Percentiles rank a stretch among this genome's conserved stretches.
Conservation (phyloP, 2,797 vertebrate genomes). For the Xiphophorus birchmanni region DNA sequence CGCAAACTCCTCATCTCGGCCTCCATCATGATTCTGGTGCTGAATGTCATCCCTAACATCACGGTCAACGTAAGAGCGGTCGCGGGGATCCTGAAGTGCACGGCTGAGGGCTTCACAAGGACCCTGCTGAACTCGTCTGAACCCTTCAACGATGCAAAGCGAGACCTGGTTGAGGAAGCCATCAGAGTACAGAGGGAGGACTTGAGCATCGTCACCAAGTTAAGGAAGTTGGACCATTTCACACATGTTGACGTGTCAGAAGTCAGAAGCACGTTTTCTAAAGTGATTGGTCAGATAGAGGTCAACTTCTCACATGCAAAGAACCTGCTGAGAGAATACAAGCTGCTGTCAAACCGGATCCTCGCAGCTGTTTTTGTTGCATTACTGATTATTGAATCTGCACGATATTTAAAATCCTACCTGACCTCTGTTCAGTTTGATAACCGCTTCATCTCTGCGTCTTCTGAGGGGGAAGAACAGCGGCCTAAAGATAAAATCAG, state of each 20-base stretch:
- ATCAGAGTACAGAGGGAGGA: slow-evolving; percentile 35
- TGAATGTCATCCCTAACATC: slow-evolving; percentile 87
- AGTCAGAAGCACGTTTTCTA: slow-evolving; percentile 73
- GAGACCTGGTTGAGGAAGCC: slow-evolving; percentile 69
- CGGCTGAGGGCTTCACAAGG: slow-evolving; percentile 85
- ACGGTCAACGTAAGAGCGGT: slow-evolving; percentile 81
- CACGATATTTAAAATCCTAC: slow-evolving; percentile 86
- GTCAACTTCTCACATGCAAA: slow-evolving; percentile 79
- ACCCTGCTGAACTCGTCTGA: slow-evolving; percentile 86
- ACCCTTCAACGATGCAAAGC: slow-evolving; percentile 71
- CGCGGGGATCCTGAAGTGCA: slow-evolving; percentile 84
- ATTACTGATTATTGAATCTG: slow-evolving; percentile 81
- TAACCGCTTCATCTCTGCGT: slow-evolving; percentile 79
- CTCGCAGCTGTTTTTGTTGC: slow-evolving; percentile 82
- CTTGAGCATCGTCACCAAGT: slow-evolving; percentile 55
- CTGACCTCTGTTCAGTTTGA: slow-evolving; percentile 87
- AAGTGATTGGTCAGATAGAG: slow-evolving; percentile 79
- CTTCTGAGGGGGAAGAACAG: slow-evolving; percentile 51
- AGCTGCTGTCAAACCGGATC: slow-evolving; percentile 77
- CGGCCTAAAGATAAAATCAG: slow-evolving; percentile 58
- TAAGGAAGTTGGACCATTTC: slow-evolving; percentile 75
- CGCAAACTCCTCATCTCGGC: slow-evolving; percentile 85
- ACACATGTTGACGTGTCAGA: slow-evolving; percentile 77
- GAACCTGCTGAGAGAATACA: slow-evolving; percentile 65
- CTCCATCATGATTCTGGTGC: slow-evolving; percentile 81